Evolutionary conservation across 1,140 invertebrate species (phyloP).

Genomic region (Oscheius sp.): DNA sequence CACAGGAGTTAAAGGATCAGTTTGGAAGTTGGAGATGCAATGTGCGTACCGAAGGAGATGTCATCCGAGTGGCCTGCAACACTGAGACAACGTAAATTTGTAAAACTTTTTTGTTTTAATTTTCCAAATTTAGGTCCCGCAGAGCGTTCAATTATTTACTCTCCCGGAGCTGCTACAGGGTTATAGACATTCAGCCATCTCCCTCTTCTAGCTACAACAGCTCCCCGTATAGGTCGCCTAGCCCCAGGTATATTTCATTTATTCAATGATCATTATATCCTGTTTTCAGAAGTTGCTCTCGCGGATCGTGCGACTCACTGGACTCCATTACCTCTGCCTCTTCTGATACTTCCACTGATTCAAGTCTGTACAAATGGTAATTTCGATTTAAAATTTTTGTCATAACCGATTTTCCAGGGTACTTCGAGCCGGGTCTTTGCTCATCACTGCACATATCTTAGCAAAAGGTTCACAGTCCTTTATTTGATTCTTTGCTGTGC

Average conservation of each 20-base stretch:
- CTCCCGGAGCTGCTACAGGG: not conserved
- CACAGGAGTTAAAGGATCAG: not conserved
- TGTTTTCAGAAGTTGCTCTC: not conserved
- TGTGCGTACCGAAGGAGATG: not conserved
- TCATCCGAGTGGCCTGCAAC: conserved; percentile 2
- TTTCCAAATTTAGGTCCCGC: not conserved
- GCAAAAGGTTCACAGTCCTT: no score
- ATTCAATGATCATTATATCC: not conserved
- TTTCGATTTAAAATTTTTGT: no score
- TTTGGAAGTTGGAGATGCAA: conserved; percentile 20
- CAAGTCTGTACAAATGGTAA: not conserved
- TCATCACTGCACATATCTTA: no score
- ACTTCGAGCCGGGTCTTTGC: no score
- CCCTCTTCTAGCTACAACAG: not conserved
- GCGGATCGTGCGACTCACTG: not conserved
- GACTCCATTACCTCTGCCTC: not conserved
- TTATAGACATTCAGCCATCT: not conserved
- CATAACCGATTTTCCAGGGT: no score
- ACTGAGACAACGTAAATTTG: conserved; percentile 9
- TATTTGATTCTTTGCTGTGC: no score
- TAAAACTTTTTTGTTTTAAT: not conserved
- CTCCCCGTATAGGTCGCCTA: not conserved
- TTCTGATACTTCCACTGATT: not conserved
- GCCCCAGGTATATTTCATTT: not conserved
- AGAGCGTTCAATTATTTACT: not conserved